Percentiles rank a stretch among this genome's conserved stretches.
phyloP scores from a whole-genome alignment of 2,888 invertebrate genomes.

The Diaphora mendica region DNA sequence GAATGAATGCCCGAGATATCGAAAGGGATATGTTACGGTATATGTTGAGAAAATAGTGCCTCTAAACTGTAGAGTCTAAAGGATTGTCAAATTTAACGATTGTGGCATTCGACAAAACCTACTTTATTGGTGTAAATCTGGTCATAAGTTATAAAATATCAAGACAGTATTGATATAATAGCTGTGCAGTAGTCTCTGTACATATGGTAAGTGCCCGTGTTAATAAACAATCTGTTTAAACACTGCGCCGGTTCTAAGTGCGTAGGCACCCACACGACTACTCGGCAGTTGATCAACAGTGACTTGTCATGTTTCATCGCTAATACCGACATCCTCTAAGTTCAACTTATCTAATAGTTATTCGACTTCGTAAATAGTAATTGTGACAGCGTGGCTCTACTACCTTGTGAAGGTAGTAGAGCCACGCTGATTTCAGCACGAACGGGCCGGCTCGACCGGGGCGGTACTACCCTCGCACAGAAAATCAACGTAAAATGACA shows the following conservation, averaged over 20 bases:
- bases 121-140: background rate
- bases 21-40: too few relatives aligned
- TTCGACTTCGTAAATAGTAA: background rate
- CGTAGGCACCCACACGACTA: background rate
- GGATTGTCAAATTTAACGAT: too few relatives aligned
- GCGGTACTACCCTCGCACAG: too few relatives aligned
- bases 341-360: background rate
- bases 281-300: background rate
- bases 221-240: background rate
- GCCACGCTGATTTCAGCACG: too few relatives aligned
- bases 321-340: background rate
- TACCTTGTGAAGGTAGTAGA: too few relatives aligned
- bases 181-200: background rate
- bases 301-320: background rate
- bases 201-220: background rate
- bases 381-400: too few relatives aligned
- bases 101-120: background rate
- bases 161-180: background rate
- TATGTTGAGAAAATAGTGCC: too few relatives aligned
- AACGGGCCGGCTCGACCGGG: too few relatives aligned
- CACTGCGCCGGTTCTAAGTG: background rate
- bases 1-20: too few relatives aligned
- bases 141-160: background rate
- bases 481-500: too few relatives aligned
- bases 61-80: too few relatives aligned